Evolutionary conservation across 1,140 invertebrate genomes (phyloP).

Genomic region (Patella vulgata): DNA sequence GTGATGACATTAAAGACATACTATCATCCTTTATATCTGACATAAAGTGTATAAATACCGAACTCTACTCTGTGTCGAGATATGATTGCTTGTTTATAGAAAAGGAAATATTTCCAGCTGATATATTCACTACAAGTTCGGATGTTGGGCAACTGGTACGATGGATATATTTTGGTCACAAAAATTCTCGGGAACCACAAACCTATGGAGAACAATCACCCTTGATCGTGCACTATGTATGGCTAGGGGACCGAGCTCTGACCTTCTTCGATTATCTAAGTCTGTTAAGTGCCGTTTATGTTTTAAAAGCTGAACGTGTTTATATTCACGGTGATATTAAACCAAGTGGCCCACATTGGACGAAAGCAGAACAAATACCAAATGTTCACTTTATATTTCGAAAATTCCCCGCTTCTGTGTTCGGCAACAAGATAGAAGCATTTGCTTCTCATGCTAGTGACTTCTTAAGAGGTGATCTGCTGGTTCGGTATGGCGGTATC

Average conservation of each 20-base stretch:
- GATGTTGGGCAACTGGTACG: slow-evolving; percentile 24
- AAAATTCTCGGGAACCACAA: slow-evolving; percentile 13
- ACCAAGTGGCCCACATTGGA: slow-evolving; percentile 36
- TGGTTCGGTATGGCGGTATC: slow-evolving; percentile 42
- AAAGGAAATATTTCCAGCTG: slow-evolving; percentile 30
- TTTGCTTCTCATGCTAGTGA: slow-evolving; percentile 42
- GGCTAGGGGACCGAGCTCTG: slow-evolving; percentile 30
- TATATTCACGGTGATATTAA: slow-evolving; percentile 39
- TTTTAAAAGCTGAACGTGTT: slow-evolving; percentile 38
- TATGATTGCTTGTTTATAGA: slow-evolving; percentile 19
- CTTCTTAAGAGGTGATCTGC: slow-evolving; percentile 33
- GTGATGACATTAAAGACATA: neutral
- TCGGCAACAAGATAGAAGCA: slow-evolving; percentile 29
- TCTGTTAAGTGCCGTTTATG: slow-evolving; percentile 33
- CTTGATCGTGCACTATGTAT: slow-evolving; percentile 43
- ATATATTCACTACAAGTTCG: slow-evolving; percentile 19
- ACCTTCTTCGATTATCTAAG: slow-evolving; percentile 36
- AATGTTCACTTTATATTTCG: slow-evolving; percentile 32
- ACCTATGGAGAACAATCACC: slow-evolving; percentile 22
- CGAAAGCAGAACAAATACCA: slow-evolving; percentile 15
- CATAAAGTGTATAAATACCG: neutral
- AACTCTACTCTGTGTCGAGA: neutral
- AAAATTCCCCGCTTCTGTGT: slow-evolving; percentile 33
- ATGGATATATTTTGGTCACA: slow-evolving; percentile 33
- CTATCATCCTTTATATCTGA: slow-evolving; percentile 1